These are phyloP conservation scores for Phylloscopus trochilus DNA, from an alignment of 2,113 vertebrate species.

Conservation along the genomic window DNA sequence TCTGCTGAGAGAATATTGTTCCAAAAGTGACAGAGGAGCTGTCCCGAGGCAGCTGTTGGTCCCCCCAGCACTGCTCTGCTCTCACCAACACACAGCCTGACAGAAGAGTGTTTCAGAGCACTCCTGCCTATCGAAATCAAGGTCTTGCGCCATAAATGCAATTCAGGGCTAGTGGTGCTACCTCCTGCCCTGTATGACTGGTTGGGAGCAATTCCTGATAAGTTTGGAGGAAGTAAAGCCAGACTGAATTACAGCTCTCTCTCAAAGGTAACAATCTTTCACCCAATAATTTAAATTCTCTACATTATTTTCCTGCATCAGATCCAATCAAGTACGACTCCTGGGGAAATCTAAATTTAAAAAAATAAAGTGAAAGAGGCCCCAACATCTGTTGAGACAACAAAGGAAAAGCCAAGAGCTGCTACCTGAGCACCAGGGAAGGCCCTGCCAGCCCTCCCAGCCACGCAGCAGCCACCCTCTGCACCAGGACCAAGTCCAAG, in stretches of 20 bases:
- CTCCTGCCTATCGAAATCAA: not conserved
- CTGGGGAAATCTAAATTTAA: not conserved
- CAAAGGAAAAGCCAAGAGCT: not conserved
- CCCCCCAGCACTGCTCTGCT: not conserved
- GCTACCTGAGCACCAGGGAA: not conserved
- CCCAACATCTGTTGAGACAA: not conserved
- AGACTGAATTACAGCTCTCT: not conserved
- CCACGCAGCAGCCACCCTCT: not conserved
- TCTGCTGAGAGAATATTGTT: accelerated
- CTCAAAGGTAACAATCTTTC: not conserved
- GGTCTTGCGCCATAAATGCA: not conserved
- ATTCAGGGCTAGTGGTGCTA: not conserved
- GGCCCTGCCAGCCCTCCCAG: not conserved
- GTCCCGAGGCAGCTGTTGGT: not conserved
- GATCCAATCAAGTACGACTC: not conserved
- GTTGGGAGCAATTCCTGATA: not conserved
- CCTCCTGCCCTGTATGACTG: not conserved
- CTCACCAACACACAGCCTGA: accelerated
- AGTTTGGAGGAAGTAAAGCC: conserved; percentile 11
- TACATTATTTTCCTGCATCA: not conserved
- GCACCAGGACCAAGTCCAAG: not conserved
- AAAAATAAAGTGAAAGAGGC: not conserved
- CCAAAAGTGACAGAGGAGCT: accelerated
- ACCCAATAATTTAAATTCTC: not conserved
- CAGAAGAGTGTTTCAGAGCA: not conserved